These are phyloP conservation scores for Seriola dumerili DNA, from an alignment of 2,113 vertebrate species.

Conservation along the genomic window DNA sequence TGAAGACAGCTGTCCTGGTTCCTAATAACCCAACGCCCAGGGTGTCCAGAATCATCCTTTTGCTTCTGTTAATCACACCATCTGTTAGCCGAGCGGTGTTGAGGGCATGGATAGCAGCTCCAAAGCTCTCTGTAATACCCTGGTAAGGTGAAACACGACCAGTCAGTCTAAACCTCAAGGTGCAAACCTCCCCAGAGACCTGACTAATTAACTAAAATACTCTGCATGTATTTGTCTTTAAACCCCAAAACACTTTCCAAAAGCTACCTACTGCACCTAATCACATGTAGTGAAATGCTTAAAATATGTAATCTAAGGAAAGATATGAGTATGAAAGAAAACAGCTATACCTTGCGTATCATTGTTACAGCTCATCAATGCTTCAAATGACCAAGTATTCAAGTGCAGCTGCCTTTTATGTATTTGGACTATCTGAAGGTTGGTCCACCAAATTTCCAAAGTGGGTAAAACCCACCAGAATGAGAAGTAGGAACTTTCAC, in stretches of 20 bases:
- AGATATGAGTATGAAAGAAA: background rate
- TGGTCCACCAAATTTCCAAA: slow-evolving; percentile 66
- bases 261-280: background rate
- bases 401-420: slow-evolving; percentile 34
- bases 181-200: slow-evolving; percentile 9
- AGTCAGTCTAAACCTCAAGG: background rate
- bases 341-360: slow-evolving; percentile 79
- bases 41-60: slow-evolving; percentile 95
- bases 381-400: slow-evolving; percentile 13
- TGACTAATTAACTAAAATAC: background rate
- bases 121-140: slow-evolving; percentile 93
- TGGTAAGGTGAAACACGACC: slow-evolving; percentile 59
- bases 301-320: background rate
- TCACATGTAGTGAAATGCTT: background rate
- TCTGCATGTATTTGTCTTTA: background rate
- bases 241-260: background rate
- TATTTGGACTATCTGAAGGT: background rate
- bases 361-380: slow-evolving; percentile 55
- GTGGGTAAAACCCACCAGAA: slow-evolving; percentile 45
- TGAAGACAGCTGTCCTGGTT: slow-evolving; percentile 88
- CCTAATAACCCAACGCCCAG: slow-evolving; percentile 93
- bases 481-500: slow-evolving; percentile 72
- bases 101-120: slow-evolving; percentile 86
- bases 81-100: slow-evolving; percentile 88
- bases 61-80: slow-evolving; percentile 88